Evolutionary conservation across 1,140 invertebrate species (phyloP).

Genomic region (Pomacea maculata): DNA sequence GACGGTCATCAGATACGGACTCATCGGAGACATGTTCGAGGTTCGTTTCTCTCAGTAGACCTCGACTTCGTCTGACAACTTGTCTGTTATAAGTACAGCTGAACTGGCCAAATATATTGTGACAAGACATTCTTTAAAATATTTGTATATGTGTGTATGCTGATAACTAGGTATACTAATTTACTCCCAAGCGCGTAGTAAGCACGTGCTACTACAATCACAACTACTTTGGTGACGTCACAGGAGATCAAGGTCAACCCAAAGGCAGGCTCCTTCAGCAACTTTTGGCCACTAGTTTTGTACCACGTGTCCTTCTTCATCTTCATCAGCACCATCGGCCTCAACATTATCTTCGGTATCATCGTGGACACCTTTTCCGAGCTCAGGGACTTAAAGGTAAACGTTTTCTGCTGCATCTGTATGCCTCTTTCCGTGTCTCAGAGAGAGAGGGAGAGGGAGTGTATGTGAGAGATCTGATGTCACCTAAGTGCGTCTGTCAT

Average conservation of each 20-base stretch:
- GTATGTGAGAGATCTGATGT: neutral
- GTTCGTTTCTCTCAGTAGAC: constrained; percentile 28
- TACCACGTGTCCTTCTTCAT: constrained; percentile 66
- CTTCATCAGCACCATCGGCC: constrained; percentile 65
- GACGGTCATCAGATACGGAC: constrained; percentile 62
- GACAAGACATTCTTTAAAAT: no score
- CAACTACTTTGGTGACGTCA: constrained; percentile 25
- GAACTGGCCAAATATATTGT: no score
- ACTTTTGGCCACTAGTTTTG: constrained; percentile 58
- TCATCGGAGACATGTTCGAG: constrained; percentile 66
- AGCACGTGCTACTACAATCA: neutral
- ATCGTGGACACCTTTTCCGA: constrained; percentile 67
- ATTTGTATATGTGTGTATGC: no score
- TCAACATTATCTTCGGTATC: constrained; percentile 67
- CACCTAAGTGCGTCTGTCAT: constrained; percentile 5
- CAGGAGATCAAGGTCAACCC: constrained; percentile 52
- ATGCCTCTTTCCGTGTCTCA: neutral
- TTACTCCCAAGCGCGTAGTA: neutral
- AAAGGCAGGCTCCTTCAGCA: constrained; percentile 44
- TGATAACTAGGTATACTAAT: neutral
- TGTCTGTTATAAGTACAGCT: no score
- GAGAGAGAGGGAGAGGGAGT: no score
- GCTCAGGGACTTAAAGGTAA: constrained; percentile 64
- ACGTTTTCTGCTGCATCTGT: neutral
- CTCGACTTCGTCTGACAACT: no score